Conservation (phyloP, 2,113 vertebrate species). For the Orycteropus afer region DNA sequence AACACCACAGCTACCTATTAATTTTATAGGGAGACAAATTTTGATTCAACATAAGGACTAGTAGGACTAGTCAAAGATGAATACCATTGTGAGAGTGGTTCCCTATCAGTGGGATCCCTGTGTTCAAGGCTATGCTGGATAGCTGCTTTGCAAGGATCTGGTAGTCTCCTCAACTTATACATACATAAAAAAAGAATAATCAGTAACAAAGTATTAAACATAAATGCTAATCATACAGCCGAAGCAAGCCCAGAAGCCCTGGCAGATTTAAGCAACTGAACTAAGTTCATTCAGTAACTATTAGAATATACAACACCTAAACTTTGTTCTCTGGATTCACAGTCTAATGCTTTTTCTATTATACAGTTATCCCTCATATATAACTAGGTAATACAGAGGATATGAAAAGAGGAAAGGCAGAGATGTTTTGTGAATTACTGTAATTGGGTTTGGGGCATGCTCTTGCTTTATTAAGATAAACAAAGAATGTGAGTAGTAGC, state of each 20-base stretch:
- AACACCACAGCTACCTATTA: not conserved
- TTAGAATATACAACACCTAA: not conserved
- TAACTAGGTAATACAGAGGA: not conserved
- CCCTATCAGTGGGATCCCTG: not conserved
- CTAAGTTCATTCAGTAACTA: not conserved
- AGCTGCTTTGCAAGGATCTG: constrained; percentile 27
- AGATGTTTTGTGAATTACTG: constrained; percentile 32
- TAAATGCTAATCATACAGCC: not conserved
- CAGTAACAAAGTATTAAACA: constrained; percentile 11
- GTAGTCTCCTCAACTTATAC: not conserved
- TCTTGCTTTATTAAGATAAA: constrained; percentile 60
- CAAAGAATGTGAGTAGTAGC: constrained; percentile 44
- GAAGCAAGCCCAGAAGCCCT: not conserved
- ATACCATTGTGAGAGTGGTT: not conserved
- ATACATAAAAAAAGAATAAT: not conserved
- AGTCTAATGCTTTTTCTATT: not conserved
- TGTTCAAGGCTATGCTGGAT: not conserved
- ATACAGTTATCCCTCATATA: not conserved
- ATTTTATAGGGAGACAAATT: not conserved
- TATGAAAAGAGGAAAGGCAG: constrained; percentile 34
- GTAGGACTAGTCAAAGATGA: not conserved
- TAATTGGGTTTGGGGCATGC: constrained; percentile 7
- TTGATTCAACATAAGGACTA: not conserved
- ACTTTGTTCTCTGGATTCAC: not conserved
- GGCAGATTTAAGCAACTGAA: not conserved